These are phyloP conservation scores for Phalera bucephala DNA, from an alignment of 2,888 invertebrate species.

Conservation along the genomic window DNA sequence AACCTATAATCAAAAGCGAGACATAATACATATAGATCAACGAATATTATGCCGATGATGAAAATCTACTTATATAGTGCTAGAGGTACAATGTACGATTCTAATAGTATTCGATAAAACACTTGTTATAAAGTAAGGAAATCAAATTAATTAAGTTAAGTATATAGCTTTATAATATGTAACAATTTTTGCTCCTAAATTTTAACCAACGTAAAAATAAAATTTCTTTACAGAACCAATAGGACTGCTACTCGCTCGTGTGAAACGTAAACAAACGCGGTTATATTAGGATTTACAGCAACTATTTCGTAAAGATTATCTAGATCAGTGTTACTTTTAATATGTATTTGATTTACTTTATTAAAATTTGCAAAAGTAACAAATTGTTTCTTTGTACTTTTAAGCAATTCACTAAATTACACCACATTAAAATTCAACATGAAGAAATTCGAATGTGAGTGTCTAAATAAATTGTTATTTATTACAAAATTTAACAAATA, in stretches of 20 bases:
- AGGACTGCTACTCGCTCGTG: slow-evolving; percentile 47
- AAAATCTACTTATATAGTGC: slow-evolving; percentile 51
- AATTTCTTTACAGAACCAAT: slow-evolving; percentile 56
- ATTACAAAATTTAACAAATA: slow-evolving; percentile 78
- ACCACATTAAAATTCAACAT: slow-evolving; percentile 75
- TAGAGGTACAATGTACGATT: slow-evolving; percentile 45
- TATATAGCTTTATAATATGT: slow-evolving; percentile 64
- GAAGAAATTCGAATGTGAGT: slow-evolving; percentile 68
- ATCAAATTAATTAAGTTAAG: slow-evolving; percentile 55
- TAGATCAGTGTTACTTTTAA: slow-evolving; percentile 67
- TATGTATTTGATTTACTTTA: slow-evolving; percentile 80
- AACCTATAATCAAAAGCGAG: slow-evolving; percentile 62
- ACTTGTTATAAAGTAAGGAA: slow-evolving; percentile 51
- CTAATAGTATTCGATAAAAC: slow-evolving; percentile 49
- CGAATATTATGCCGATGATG: slow-evolving; percentile 61
- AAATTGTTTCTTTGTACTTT: slow-evolving; percentile 87
- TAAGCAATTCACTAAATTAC: slow-evolving; percentile 86
- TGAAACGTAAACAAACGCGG: slow-evolving; percentile 57
- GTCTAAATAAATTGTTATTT: slow-evolving; percentile 79
- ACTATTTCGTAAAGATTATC: slow-evolving; percentile 76
- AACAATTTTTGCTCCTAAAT: slow-evolving; percentile 74
- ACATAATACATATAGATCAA: slow-evolving; percentile 55
- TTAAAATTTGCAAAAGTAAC: slow-evolving; percentile 90
- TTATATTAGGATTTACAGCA: slow-evolving; percentile 70
- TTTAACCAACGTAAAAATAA: slow-evolving; percentile 63